A percentile compares a stretch with the other conserved stretches of the same genome.
These are phyloP conservation scores for Anniella stebbinsi DNA, from an alignment of 2,797 vertebrate genomes.

Conservation along the genomic window DNA sequence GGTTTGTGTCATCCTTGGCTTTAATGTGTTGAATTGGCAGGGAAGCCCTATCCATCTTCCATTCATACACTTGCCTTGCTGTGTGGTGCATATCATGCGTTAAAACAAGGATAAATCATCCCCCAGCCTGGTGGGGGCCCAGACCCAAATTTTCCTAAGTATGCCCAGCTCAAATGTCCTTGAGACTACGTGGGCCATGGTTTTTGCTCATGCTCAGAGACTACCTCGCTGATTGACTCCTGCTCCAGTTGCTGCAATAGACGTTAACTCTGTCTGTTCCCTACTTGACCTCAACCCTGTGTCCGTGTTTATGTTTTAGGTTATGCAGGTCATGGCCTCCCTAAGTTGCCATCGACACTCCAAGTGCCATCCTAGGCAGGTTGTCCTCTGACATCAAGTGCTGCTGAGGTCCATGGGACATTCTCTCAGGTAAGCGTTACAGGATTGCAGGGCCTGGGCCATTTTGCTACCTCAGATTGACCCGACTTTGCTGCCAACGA, in stretches of 20 bases:
- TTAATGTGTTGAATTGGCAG: slow-evolving; percentile 55
- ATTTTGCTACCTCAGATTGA: not conserved
- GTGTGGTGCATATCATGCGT: slow-evolving; percentile 26
- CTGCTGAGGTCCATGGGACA: too few relatives aligned
- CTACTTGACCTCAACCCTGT: not conserved
- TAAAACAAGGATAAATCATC: slow-evolving; percentile 23
- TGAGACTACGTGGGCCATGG: too few relatives aligned
- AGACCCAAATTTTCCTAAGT: too few relatives aligned
- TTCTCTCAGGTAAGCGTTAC: too few relatives aligned
- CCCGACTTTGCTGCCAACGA: not conserved
- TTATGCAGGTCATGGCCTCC: not conserved
- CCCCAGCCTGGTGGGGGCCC: too few relatives aligned
- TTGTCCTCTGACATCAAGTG: too few relatives aligned
- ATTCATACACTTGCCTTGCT: slow-evolving; percentile 29
- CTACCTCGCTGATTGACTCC: not conserved
- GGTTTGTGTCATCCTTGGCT: slow-evolving; percentile 52
- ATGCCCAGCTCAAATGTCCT: too few relatives aligned
- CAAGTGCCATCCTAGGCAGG: too few relatives aligned
- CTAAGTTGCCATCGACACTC: not conserved
- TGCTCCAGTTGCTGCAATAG: not conserved
- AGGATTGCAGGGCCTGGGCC: not conserved
- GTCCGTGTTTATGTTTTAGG: not conserved
- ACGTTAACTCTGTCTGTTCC: not conserved
- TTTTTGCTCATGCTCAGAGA: too few relatives aligned
- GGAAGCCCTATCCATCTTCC: slow-evolving; percentile 58